Evolutionary conservation across 1,140 invertebrate species (phyloP), one percentile per base, ranked within the genome.

Genomic region (Acromyrmex charruanus): DNA sequence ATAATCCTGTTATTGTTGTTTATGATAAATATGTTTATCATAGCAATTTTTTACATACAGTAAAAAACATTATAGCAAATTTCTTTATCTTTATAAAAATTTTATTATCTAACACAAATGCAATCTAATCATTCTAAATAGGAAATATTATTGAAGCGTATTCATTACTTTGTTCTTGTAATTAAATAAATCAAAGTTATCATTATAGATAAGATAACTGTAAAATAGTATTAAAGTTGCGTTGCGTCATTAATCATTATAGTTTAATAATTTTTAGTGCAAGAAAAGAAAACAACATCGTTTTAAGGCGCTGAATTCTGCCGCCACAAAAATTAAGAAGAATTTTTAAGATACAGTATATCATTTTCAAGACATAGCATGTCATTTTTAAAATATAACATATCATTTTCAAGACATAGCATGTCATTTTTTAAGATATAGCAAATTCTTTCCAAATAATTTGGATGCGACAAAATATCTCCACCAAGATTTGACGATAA

Each of bases 141-240:
- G 7, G 49, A 72, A 28, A 49, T 68, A 21, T 28, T 44, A 5
- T 28, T 21, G 66, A 81, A 81, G 49, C 21, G 51, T 81, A 71
- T 58, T 81, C 79, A 53, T 39, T 21, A 49, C 21, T 69, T 81
- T 71, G n/a, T 55, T 68, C 16, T 55, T 66, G 25, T 12, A 79
- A 53, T 51, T 35, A 28, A 81, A 59, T 72, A 74, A 53, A 49
- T 12, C 25, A 72, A 59, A 82, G 66, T 74, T 82, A 74, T 82
- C 68, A 44, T 31, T 44, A 72, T 21, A 39, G 80, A 82, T 81
- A 81, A 81, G 79, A 81, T 81, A 81, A 44, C 44, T 71, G 16
- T 82, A 7, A 35, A 82, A 49, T 31, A 61, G 72, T 21, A 35
- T 65, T 28, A 31, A 39, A 10, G 16, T 74, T 44, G 35, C 39